Conservation (phyloP, 1,140 invertebrate genomes). For the Aphelenchoides besseyi region DNA sequence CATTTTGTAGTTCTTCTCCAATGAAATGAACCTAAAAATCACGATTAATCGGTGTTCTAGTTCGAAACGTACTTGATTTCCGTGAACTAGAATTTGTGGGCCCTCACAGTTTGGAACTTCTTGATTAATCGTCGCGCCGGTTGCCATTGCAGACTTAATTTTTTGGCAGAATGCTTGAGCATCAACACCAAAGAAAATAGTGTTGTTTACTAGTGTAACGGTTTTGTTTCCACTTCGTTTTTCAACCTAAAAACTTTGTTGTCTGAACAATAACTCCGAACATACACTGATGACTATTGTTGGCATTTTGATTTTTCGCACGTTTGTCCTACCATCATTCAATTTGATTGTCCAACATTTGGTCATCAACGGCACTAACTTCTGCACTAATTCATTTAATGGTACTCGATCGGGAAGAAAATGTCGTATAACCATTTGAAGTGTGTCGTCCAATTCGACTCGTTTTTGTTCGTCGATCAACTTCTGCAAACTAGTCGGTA, state of each 20-base stretch:
- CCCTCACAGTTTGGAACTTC: conserved; percentile 45
- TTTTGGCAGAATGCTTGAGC: conserved; percentile 26
- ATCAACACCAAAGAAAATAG: conserved; percentile 43
- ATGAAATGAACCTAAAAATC: conserved; percentile 28
- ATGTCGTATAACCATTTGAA: conserved; percentile 32
- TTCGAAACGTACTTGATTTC: conserved; percentile 37
- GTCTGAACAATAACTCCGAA: too few relatives aligned
- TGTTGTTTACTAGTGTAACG: conserved; percentile 44
- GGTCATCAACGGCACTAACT: conserved; percentile 30
- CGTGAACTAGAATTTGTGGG: conserved; percentile 46
- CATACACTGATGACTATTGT: conserved; percentile 31
- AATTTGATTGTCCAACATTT: conserved; percentile 31
- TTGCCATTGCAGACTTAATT: conserved; percentile 34
- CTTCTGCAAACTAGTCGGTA: background rate
- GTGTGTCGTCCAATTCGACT: conserved; percentile 31
- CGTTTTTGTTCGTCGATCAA: conserved; percentile 9
- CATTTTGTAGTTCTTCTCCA: conserved; percentile 22
- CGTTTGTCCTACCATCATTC: conserved; percentile 28
- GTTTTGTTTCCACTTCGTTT: conserved; percentile 45
- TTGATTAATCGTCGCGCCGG: conserved; percentile 38
- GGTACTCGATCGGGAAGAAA: conserved; percentile 27
- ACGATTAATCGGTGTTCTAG: background rate
- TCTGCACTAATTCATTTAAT: conserved; percentile 39
- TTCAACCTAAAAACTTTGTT: conserved; percentile 49
- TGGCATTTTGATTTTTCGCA: conserved; percentile 23